A percentile compares a stretch with the other conserved stretches of the same genome.
Evolutionary conservation across 2,888 invertebrate genomes (phyloP).

Genomic region (Coelinius sp.): DNA sequence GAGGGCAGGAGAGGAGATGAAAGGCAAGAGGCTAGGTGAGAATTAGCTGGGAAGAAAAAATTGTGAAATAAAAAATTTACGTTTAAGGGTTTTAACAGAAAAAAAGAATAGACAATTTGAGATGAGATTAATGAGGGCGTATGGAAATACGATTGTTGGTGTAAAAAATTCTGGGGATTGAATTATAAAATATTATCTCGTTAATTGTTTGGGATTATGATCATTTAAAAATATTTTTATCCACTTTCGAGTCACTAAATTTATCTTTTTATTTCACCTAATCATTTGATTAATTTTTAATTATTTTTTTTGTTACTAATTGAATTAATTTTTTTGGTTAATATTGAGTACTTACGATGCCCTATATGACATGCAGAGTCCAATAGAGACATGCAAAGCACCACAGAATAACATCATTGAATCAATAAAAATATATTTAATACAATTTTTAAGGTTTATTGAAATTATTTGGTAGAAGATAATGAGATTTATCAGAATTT

Average conservation of each 20-base stretch:
- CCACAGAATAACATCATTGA: constrained; percentile 69
- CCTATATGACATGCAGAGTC: constrained; percentile 70
- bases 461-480: neutral
- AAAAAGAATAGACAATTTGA: neutral
- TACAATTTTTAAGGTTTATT: constrained; percentile 36
- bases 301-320: no score
- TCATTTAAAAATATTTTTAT: no score
- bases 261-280: neutral
- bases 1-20: neutral
- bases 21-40: constrained; percentile 8
- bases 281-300: neutral
- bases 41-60: constrained; percentile 1
- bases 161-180: neutral
- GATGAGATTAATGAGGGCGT: neutral
- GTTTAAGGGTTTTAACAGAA: neutral
- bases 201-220: neutral
- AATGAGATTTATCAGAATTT: neutral
- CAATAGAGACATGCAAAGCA: constrained; percentile 71
- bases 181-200: neutral
- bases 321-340: constrained; percentile 50
- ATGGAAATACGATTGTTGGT: neutral
- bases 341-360: constrained; percentile 69
- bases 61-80: neutral
- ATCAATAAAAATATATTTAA: constrained; percentile 59
- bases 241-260: neutral